phyloP scores from a whole-genome alignment of 2,113 vertebrate species.

The Lathamus discolor region DNA sequence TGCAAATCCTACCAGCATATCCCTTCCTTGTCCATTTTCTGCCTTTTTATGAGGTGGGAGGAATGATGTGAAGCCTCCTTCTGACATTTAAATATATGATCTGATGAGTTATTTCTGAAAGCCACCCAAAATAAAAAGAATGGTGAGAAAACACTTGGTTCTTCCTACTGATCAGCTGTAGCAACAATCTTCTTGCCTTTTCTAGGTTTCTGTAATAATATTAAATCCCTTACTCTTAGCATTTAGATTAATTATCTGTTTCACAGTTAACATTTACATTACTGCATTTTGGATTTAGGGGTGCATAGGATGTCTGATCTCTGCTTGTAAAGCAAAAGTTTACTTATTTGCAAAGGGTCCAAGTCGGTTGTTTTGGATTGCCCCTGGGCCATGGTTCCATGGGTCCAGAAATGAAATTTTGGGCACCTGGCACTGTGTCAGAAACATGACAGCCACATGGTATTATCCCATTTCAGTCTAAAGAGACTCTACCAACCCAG shows the following conservation, averaged over 20 bases:
- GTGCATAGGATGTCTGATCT: neutral
- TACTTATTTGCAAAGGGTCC: neutral
- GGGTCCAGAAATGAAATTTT: neutral
- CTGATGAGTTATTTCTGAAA: slow-evolving; percentile 38
- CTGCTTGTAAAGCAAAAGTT: neutral
- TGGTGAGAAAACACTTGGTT: neutral
- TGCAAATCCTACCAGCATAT: neutral
- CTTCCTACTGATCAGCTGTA: slow-evolving; percentile 20
- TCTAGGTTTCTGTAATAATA: neutral
- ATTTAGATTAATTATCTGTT: neutral
- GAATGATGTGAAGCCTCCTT: neutral
- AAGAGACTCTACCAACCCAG: neutral
- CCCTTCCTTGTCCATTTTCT: neutral
- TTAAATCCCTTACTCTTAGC: neutral
- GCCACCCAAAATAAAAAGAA: neutral
- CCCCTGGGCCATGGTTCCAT: neutral
- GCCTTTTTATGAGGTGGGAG: neutral
- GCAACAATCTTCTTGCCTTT: neutral
- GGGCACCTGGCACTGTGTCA: neutral
- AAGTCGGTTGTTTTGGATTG: neutral
- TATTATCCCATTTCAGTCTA: neutral
- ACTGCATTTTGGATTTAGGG: neutral
- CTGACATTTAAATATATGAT: neutral
- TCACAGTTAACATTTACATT: neutral
- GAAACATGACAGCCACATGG: neutral